Conservation (phyloP, 2,797 vertebrate species). For the Danio albolineatus region DNA sequence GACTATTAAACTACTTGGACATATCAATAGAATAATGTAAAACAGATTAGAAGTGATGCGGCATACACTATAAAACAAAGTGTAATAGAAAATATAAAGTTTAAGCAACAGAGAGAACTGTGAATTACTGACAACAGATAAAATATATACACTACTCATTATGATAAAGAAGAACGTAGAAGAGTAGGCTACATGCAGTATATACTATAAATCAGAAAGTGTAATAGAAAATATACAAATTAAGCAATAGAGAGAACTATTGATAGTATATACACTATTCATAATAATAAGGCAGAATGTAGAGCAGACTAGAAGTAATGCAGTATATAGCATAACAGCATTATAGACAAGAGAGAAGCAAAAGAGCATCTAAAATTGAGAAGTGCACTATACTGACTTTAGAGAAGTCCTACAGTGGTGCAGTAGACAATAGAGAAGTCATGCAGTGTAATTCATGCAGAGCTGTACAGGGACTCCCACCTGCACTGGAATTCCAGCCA, state of each 20-base stretch:
- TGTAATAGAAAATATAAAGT: no score
- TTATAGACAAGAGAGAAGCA: not conserved
- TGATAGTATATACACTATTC: no score
- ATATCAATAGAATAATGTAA: no score
- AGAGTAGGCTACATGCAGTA: not conserved
- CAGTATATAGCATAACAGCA: no score
- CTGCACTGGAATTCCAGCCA: constrained; percentile 40
- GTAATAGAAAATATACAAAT: not conserved
- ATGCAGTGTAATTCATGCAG: constrained; percentile 14
- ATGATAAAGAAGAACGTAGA: no score
- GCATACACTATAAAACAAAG: no score
- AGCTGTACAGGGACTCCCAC: constrained; percentile 41
- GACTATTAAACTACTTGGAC: not conserved
- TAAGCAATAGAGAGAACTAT: not conserved
- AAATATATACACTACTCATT: no score
- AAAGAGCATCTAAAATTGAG: not conserved
- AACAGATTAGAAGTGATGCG: no score
- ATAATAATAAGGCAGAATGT: no score
- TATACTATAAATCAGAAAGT: not conserved
- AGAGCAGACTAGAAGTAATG: no score
- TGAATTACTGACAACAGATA: no score
- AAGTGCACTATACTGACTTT: not conserved
- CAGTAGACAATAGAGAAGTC: constrained; percentile 5
- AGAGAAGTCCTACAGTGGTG: not conserved
- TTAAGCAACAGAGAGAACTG: no score